A percentile compares a stretch with the other conserved stretches of the same genome.
These are phyloP conservation scores for Antennarius striatus DNA, from an alignment of 2,113 vertebrate genomes.

Conservation along the genomic window DNA sequence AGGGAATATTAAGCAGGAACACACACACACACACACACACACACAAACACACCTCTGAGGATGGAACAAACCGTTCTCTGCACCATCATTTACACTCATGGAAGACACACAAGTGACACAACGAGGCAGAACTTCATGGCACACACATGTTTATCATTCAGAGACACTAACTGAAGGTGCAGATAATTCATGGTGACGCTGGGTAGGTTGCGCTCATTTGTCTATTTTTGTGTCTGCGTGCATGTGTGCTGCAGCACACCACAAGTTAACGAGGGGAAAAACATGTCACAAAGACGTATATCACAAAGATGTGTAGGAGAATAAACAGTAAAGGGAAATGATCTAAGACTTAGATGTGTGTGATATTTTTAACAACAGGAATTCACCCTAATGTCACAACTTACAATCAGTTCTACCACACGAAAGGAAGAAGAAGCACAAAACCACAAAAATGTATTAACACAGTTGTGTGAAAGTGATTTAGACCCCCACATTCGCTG, in stretches of 20 bases:
- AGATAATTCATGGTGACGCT: slow-evolving; percentile 69
- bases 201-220: slow-evolving; percentile 58
- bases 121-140: slow-evolving; percentile 4
- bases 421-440: no score
- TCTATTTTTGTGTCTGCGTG: slow-evolving; percentile 32
- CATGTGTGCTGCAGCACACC: slow-evolving; percentile 20
- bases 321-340: no score
- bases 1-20: slow-evolving; percentile 56
- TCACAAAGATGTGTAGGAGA: no score
- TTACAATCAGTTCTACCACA: no score
- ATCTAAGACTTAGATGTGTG: no score
- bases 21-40: slow-evolving; percentile 37
- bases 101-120: slow-evolving; percentile 37
- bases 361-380: no score
- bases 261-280: slow-evolving; percentile 39
- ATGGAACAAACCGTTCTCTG: slow-evolving; percentile 36
- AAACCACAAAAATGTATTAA: no score
- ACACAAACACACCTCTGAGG: slow-evolving; percentile 29
- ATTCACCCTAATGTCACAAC: no score
- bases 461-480: no score
- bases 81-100: slow-evolving; percentile 54
- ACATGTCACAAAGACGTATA: background rate
- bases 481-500: no score
- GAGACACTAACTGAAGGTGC: slow-evolving; percentile 62
- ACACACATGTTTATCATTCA: slow-evolving; percentile 32